These are phyloP conservation scores for Chymomyza caudatula DNA, from an alignment of 2,888 invertebrate species.

Conservation along the genomic window DNA sequence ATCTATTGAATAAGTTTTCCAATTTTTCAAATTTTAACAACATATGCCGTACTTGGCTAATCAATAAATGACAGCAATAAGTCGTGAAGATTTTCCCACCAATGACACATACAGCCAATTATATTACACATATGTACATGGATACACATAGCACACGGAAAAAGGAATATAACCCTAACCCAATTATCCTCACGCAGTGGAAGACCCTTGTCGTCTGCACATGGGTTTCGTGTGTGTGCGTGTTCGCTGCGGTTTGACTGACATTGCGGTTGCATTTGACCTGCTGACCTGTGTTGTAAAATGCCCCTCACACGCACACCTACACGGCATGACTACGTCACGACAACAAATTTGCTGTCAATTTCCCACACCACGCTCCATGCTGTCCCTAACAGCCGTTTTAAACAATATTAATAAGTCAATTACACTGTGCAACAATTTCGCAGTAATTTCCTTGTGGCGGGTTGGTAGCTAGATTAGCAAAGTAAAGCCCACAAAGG, in stretches of 20 bases:
- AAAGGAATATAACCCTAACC: slow-evolving; percentile 25
- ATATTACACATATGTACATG: slow-evolving; percentile 31
- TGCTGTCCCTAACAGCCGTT: slow-evolving; percentile 39
- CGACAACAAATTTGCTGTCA: not conserved
- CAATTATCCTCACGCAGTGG: slow-evolving; percentile 43
- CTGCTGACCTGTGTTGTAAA: slow-evolving; percentile 53
- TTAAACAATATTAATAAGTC: slow-evolving; percentile 73
- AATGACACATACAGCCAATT: slow-evolving; percentile 42
- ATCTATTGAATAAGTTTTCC: slow-evolving; percentile 40
- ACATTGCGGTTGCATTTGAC: slow-evolving; percentile 70
- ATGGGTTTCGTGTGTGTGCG: not conserved
- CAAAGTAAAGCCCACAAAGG: no score
- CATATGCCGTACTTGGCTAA: slow-evolving; percentile 39
- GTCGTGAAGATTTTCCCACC: slow-evolving; percentile 70
- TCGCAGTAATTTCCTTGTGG: no score
- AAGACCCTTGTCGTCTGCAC: not conserved
- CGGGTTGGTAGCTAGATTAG: no score
- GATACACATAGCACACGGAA: not conserved
- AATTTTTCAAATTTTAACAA: slow-evolving; percentile 15
- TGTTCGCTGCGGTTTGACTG: slow-evolving; percentile 44
- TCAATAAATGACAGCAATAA: slow-evolving; percentile 69
- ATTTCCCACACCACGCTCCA: not conserved
- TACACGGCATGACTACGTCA: slow-evolving; percentile 8
- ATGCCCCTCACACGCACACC: not conserved
- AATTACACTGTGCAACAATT: no score